Conservation (phyloP, 1,140 invertebrate genomes). For the Goniozus legneri region DNA sequence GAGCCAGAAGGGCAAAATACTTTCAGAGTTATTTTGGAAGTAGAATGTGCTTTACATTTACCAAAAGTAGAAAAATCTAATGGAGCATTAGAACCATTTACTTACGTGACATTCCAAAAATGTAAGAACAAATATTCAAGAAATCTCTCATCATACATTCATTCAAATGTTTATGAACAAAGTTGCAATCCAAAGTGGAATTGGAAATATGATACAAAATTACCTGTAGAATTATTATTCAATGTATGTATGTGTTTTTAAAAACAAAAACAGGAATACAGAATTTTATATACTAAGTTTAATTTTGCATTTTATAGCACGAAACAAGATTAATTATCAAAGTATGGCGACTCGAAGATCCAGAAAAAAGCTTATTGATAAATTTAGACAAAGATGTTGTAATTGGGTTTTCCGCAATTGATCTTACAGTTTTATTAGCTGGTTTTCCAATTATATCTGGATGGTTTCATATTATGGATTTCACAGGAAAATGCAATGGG, state of each 20-base stretch:
- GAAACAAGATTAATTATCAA: conserved; percentile 60
- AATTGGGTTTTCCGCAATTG: conserved; percentile 60
- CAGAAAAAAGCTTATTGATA: conserved; percentile 48
- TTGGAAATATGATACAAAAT: conserved; percentile 54
- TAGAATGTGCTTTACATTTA: conserved; percentile 59
- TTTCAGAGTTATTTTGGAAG: conserved; percentile 54
- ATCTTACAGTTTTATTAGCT: conserved; percentile 55
- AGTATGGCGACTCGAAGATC: conserved; percentile 58
- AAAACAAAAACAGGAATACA: not conserved
- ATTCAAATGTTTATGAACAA: conserved; percentile 54
- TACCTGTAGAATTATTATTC: conserved; percentile 55
- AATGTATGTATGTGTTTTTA: conserved; percentile 45
- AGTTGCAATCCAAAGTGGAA: conserved; percentile 59
- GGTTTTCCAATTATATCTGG: conserved; percentile 57
- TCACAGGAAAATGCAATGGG: conserved; percentile 59
- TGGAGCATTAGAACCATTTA: conserved; percentile 52
- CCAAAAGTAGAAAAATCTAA: conserved; percentile 50
- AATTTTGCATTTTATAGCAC: conserved; percentile 46
- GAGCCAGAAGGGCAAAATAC: conserved; percentile 1
- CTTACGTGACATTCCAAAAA: conserved; percentile 61
- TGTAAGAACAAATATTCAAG: conserved; percentile 32
- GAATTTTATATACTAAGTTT: conserved; percentile 5
- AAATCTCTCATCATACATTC: conserved; percentile 37
- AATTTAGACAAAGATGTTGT: conserved; percentile 47
- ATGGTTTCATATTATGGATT: conserved; percentile 64